A percentile compares a stretch with the other conserved stretches of the same genome.
Evolutionary conservation across 2,888 invertebrate genomes (phyloP).

Genomic region (Priocnemis perturbator): DNA sequence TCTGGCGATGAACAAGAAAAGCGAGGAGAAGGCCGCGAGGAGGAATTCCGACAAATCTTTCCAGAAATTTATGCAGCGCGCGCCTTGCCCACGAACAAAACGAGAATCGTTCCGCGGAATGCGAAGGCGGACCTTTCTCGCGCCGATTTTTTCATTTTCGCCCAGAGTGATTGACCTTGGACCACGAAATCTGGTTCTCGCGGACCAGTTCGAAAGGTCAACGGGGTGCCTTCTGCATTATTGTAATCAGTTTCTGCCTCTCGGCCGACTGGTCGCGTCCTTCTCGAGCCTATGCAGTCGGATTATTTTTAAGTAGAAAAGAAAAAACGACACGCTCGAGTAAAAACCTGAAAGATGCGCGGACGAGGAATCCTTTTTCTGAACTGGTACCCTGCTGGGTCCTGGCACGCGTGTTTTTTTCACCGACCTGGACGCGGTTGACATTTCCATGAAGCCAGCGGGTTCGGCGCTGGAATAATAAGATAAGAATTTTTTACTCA

Average conservation of each 20-base stretch:
- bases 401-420: too few relatives aligned
- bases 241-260: slow-evolving; percentile 10
- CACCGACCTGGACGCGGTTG: too few relatives aligned
- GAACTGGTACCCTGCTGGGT: too few relatives aligned
- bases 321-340: not conserved
- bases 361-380: too few relatives aligned
- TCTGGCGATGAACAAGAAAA: not conserved
- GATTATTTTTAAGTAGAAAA: too few relatives aligned
- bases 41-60: not conserved
- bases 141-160: not conserved
- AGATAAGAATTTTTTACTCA: too few relatives aligned
- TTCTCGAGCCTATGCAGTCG: too few relatives aligned
- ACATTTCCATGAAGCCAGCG: too few relatives aligned
- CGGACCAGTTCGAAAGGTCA: slow-evolving; percentile 26
- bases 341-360: not conserved
- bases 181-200: slow-evolving; percentile 27
- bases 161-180: slow-evolving; percentile 20
- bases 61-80: too few relatives aligned
- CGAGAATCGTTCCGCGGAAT: not conserved
- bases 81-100: not conserved
- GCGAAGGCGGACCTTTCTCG: not conserved
- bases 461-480: too few relatives aligned
- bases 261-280: too few relatives aligned
- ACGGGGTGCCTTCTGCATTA: slow-evolving; percentile 17
- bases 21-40: not conserved